These are phyloP conservation scores for Tridacna gigas DNA, from an alignment of 2,888 invertebrate genomes.

Conservation along the genomic window DNA sequence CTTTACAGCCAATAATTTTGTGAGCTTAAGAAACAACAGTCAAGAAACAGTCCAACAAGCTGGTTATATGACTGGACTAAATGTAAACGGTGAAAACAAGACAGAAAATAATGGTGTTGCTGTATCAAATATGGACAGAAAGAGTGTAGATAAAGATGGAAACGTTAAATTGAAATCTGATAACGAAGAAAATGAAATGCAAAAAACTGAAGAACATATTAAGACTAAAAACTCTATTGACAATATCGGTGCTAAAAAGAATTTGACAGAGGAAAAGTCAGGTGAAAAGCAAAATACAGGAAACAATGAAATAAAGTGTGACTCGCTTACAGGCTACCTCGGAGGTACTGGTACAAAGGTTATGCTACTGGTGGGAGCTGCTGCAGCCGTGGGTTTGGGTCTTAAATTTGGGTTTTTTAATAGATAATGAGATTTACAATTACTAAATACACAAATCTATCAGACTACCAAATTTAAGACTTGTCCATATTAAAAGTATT, in stretches of 20 bases:
- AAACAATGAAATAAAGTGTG: not conserved
- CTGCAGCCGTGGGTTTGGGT: conserved; percentile 6
- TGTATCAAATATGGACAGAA: too few relatives aligned
- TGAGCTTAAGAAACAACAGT: not conserved
- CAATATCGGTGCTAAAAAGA: too few relatives aligned
- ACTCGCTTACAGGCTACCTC: not conserved
- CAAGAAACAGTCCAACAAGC: not conserved
- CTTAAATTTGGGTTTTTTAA: not conserved
- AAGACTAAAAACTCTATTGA: too few relatives aligned
- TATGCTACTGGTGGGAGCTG: not conserved
- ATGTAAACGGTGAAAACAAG: too few relatives aligned
- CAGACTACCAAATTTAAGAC: not conserved
- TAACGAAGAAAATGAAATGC: too few relatives aligned
- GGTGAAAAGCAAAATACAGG: not conserved
- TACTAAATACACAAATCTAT: not conserved
- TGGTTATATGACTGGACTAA: not conserved
- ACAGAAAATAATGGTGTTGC: too few relatives aligned
- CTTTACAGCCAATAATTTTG: too few relatives aligned
- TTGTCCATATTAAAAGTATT: not conserved
- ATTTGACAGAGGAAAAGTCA: not conserved
- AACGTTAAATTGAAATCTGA: too few relatives aligned
- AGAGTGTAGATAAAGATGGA: too few relatives aligned
- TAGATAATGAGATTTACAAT: not conserved
- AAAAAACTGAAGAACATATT: too few relatives aligned
- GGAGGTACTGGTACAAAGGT: conserved; percentile 1